These are phyloP conservation scores for Pipistrellus pipistrellus DNA, from an alignment of 2,797 vertebrate genomes.

Conservation along the genomic window DNA sequence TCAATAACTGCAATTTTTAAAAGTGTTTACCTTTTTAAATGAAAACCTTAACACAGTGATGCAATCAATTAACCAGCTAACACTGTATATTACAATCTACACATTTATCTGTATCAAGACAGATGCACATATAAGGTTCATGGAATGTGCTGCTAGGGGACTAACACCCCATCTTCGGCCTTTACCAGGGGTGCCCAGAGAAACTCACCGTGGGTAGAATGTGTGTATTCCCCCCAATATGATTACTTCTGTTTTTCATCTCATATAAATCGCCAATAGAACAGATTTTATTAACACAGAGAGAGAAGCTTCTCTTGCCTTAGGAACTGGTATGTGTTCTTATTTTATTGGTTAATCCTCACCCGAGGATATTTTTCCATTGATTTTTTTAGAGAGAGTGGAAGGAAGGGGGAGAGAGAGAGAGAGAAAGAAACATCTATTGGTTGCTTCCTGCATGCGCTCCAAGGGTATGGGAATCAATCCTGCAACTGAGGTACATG, in stretches of 20 bases:
- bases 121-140: not conserved
- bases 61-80: not conserved
- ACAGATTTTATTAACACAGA: rapidly evolving
- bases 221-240: rapidly evolving
- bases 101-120: not conserved
- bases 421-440: too few relatives aligned
- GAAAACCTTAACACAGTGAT: not conserved
- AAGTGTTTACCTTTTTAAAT: not conserved
- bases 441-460: too few relatives aligned
- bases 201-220: not conserved
- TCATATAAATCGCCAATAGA: rapidly evolving
- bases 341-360: too few relatives aligned
- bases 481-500: too few relatives aligned
- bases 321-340: rapidly evolving
- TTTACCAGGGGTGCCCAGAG: not conserved
- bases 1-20: not conserved
- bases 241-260: too few relatives aligned
- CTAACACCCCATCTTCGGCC: not conserved
- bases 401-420: too few relatives aligned
- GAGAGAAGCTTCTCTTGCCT: not conserved
- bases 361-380: too few relatives aligned
- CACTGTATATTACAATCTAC: not conserved
- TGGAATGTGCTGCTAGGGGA: rapidly evolving
- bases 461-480: too few relatives aligned
- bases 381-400: too few relatives aligned